These are phyloP conservation scores for Dryobotodes eremita DNA, from an alignment of 2,888 invertebrate species.

Conservation along the genomic window DNA sequence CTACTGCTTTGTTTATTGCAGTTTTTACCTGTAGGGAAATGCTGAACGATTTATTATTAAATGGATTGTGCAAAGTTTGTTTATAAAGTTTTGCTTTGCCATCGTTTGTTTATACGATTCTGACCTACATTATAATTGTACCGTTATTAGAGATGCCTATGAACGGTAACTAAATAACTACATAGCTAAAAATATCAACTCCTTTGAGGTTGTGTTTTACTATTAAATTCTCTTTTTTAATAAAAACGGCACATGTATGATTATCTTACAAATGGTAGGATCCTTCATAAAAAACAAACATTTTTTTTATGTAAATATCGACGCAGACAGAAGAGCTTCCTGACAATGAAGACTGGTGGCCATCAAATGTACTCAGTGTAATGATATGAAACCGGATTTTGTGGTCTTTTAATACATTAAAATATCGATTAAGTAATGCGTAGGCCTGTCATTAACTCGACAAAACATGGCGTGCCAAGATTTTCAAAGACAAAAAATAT, in stretches of 20 bases:
- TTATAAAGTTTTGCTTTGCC: neutral
- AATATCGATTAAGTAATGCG: slow-evolving; percentile 32
- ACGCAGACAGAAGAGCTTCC: slow-evolving; percentile 17
- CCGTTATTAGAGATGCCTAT: neutral
- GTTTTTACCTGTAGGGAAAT: slow-evolving; percentile 1
- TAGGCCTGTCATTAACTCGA: slow-evolving; percentile 19
- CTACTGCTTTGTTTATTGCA: slow-evolving; percentile 6
- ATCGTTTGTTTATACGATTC: neutral
- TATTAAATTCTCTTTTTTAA: neutral
- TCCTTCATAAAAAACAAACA: neutral
- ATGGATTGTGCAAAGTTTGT: slow-evolving; percentile 13
- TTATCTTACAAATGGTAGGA: neutral
- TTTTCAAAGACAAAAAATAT: neutral
- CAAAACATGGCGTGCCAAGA: neutral
- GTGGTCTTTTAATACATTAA: slow-evolving; percentile 24
- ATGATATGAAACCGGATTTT: slow-evolving; percentile 47
- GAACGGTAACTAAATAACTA: neutral
- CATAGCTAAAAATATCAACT: neutral
- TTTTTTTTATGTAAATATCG: slow-evolving; percentile 6
- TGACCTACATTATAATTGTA: neutral
- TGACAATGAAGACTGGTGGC: slow-evolving; percentile 7
- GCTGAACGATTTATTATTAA: slow-evolving; percentile 3
- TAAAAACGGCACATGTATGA: neutral
- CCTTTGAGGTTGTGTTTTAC: too few relatives aligned
- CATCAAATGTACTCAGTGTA: slow-evolving; percentile 14